These are phyloP conservation scores for Chloroclysta siterata DNA, from an alignment of 2,888 invertebrate genomes.

Conservation along the genomic window DNA sequence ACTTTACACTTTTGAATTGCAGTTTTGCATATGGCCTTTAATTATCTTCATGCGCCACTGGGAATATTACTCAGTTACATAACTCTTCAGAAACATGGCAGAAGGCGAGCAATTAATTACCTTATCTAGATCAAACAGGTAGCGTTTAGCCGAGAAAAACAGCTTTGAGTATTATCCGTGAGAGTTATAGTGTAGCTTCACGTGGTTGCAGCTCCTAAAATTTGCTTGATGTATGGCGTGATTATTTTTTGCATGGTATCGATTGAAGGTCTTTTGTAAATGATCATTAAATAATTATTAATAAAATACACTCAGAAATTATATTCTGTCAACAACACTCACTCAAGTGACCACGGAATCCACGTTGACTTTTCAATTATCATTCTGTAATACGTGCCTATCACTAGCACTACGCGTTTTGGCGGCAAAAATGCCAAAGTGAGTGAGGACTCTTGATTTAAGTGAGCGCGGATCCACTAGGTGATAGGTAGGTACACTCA, in stretches of 20 bases:
- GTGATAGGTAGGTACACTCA: too few relatives aligned
- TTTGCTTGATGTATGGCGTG: slow-evolving; percentile 65
- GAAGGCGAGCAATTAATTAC: slow-evolving; percentile 44
- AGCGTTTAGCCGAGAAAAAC: slow-evolving; percentile 45
- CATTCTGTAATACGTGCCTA: too few relatives aligned
- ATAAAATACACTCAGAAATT: background rate
- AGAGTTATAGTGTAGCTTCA: slow-evolving; percentile 59
- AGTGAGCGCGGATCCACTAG: too few relatives aligned
- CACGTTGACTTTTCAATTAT: too few relatives aligned
- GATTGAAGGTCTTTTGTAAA: slow-evolving; percentile 8
- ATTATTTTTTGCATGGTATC: slow-evolving; percentile 71
- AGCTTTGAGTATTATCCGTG: slow-evolving; percentile 44
- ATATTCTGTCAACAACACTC: too few relatives aligned
- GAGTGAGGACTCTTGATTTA: background rate
- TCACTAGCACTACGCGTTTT: too few relatives aligned
- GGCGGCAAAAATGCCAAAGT: too few relatives aligned
- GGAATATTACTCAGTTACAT: slow-evolving; percentile 35
- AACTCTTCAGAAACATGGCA: slow-evolving; percentile 39
- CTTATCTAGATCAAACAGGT: slow-evolving; percentile 45
- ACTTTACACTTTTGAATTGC: slow-evolving; percentile 22
- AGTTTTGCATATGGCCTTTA: slow-evolving; percentile 24
- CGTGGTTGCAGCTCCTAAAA: slow-evolving; percentile 50
- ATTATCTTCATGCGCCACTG: slow-evolving; percentile 34
- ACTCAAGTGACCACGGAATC: too few relatives aligned
- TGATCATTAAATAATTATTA: slow-evolving; percentile 13